A percentile compares a stretch with the other conserved stretches of the same genome.
Evolutionary conservation across 2,797 vertebrate genomes (phyloP).

Genomic region (Epinephelus coioides): DNA sequence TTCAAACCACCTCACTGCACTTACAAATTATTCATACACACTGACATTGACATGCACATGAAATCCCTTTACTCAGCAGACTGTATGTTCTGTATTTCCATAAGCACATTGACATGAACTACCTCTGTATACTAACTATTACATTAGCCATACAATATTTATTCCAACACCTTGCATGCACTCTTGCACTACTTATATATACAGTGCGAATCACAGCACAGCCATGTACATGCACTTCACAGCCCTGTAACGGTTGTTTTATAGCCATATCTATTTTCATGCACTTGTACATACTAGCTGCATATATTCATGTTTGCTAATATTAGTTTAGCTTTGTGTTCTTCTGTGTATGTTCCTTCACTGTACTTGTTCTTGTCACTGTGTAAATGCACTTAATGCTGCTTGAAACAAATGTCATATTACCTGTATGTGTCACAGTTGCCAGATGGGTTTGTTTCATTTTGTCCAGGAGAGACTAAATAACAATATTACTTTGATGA

Average conservation of each 20-base stretch:
- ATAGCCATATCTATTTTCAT: neutral
- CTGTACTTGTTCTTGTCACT: neutral
- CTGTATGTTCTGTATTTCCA: conserved; percentile 2
- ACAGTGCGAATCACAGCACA: neutral
- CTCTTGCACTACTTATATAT: too few relatives aligned
- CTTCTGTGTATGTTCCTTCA: neutral
- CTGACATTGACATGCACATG: neutral
- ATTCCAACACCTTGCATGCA: neutral
- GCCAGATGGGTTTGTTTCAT: conserved; percentile 10
- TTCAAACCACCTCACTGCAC: neutral
- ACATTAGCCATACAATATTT: conserved; percentile 1
- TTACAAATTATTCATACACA: conserved; percentile 2
- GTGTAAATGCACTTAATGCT: neutral
- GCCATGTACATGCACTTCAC: neutral
- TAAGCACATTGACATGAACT: neutral
- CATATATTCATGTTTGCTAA: neutral
- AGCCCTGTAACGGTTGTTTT: neutral
- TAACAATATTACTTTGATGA: neutral
- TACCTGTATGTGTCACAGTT: neutral
- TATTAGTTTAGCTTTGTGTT: neutral
- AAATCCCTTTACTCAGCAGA: neutral
- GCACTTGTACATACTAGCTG: neutral
- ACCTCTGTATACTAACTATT: neutral
- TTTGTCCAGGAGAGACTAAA: neutral
- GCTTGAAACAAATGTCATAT: neutral